These are phyloP conservation scores for Tetragonula clypearis DNA, from an alignment of 1,140 invertebrate genomes.

Conservation along the genomic window DNA sequence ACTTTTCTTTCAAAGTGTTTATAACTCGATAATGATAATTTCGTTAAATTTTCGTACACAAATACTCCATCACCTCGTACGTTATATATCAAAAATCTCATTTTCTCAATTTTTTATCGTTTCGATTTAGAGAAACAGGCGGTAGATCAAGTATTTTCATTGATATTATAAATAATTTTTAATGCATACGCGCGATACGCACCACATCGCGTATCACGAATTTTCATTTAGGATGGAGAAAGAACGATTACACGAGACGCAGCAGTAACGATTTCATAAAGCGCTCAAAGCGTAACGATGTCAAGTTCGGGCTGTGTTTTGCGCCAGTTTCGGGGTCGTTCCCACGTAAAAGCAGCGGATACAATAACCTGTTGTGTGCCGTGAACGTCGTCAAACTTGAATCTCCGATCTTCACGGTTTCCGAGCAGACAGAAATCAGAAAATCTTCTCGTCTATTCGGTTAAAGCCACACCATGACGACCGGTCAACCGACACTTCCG, in stretches of 20 bases:
- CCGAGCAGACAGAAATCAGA: constrained; percentile 62
- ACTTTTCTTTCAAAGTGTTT: not conserved
- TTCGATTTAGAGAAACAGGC: too few relatives aligned
- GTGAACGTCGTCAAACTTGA: constrained; percentile 34
- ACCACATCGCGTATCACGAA: too few relatives aligned
- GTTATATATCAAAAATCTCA: too few relatives aligned
- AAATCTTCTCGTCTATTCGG: constrained; percentile 62
- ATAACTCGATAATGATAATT: too few relatives aligned
- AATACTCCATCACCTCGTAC: too few relatives aligned
- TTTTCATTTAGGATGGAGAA: not conserved
- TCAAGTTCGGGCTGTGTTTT: constrained; percentile 33
- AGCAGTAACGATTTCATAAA: constrained; percentile 13
- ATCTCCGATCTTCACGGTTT: constrained; percentile 72
- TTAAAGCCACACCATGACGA: constrained; percentile 59
- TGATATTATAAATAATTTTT: too few relatives aligned
- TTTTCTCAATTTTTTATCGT: too few relatives aligned
- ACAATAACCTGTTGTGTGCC: constrained; percentile 35
- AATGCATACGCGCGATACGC: too few relatives aligned
- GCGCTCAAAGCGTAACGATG: constrained; percentile 33
- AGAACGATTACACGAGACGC: not conserved
- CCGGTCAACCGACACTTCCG: constrained; percentile 63
- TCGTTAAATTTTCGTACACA: too few relatives aligned
- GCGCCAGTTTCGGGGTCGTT: constrained; percentile 30
- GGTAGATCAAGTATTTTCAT: too few relatives aligned
- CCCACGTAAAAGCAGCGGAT: constrained; percentile 29